These are phyloP conservation scores for Unio delphinus DNA, from an alignment of 2,888 invertebrate species.

Conservation along the genomic window DNA sequence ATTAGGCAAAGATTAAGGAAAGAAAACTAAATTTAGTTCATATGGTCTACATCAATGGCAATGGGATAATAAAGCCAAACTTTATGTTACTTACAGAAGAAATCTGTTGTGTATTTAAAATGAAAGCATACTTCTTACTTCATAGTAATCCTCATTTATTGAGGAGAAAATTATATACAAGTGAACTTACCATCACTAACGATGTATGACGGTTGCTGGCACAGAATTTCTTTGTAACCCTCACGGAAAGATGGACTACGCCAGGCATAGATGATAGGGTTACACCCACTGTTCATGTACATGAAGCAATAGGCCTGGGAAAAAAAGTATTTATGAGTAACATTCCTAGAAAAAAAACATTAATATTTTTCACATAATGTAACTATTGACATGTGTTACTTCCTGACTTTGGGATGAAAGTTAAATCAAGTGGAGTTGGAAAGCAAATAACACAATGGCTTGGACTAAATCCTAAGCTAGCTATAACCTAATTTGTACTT, in stretches of 20 bases:
- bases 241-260: slow-evolving; percentile 63
- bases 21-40: no score
- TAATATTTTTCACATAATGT: background rate
- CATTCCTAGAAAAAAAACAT: background rate
- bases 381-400: no score
- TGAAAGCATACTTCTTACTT: no score
- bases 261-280: slow-evolving; percentile 72
- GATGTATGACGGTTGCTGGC: slow-evolving; percentile 56
- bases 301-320: slow-evolving; percentile 60
- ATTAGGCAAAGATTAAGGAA: no score
- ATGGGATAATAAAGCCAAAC: no score
- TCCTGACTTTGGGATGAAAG: background rate
- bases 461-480: no score
- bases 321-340: background rate
- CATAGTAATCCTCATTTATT: background rate
- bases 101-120: no score
- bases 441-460: no score
- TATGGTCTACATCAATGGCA: no score
- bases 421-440: no score
- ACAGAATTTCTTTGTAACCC: slow-evolving; percentile 63
- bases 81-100: no score
- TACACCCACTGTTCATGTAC: slow-evolving; percentile 72
- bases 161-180: background rate
- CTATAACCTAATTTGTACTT: no score
- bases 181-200: slow-evolving; percentile 60